Evolutionary conservation across 2,113 vertebrate genomes (phyloP), one percentile per base, ranked within the genome.

Genomic region (Columba janthina): DNA sequence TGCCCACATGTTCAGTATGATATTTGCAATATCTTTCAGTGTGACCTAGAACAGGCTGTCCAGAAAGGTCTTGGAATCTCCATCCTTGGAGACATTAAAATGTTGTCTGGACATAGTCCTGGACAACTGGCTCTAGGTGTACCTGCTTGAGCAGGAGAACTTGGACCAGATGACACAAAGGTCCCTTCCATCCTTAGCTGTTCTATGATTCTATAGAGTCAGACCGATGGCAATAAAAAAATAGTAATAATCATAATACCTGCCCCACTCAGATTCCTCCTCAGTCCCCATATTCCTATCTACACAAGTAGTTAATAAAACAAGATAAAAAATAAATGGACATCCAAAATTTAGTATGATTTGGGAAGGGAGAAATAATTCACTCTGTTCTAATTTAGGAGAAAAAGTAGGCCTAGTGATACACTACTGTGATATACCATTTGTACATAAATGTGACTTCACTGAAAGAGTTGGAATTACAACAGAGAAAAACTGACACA

Each of bases 381-480:
- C 9, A 60, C 15, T 5, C 3, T 21, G 20, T 3, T 72, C 38
- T 80, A n/a, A 76, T 50, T 80, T 56, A 51, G 67, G 42, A 80
- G 12, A 64, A 81, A 25, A 7, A 1, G 19, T 31, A 6, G 8
- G 10, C 12, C 42, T n/a, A 13, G 54, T 57, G 31, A 19, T 51
- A n/a, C 26, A 24, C 19, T 72, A 5, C 25, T 46, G 29, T 42
- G 40, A 48, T 56, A 24, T 16, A 44, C 4, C 32, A 53, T 29
- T 79, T 0, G 0, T 46, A 29, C 11, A 32, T 76, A 50, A 61
- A 9, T 26, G 20, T 51, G 65, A 34, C 21, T 70, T 13, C 19
- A 21, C 7, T 66, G 50, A 70, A 60, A 77, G 9, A 9, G 15
- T 1, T 7, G 5, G 26, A 78, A 92, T 50, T 77, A 38, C 28